Evolutionary conservation across 2,888 invertebrate species (phyloP).

Genomic region (Polyploca ridens): DNA sequence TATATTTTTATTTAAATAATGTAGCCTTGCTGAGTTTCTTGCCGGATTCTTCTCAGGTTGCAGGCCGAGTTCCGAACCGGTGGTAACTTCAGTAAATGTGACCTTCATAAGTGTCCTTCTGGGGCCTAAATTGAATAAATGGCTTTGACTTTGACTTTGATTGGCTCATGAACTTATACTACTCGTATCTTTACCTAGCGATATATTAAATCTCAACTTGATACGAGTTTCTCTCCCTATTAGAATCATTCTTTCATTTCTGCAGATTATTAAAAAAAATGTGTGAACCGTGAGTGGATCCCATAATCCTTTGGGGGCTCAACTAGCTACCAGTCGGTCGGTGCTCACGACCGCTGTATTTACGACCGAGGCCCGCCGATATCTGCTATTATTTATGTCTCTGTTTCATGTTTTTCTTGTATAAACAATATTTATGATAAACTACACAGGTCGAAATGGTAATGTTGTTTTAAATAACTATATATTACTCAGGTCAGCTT

Average conservation of each 20-base stretch:
- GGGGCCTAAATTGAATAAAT: too few relatives aligned
- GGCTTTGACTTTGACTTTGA: too few relatives aligned
- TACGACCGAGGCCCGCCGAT: constrained; percentile 62
- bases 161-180: too few relatives aligned
- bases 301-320: neutral
- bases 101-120: too few relatives aligned
- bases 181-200: too few relatives aligned
- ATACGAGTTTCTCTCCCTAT: too few relatives aligned
- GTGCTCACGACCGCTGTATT: constrained; percentile 69
- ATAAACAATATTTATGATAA: constrained; percentile 43
- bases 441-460: constrained; percentile 36
- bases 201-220: too few relatives aligned
- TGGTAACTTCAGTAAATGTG: too few relatives aligned
- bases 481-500: constrained; percentile 3
- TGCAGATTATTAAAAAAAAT: neutral
- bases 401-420: constrained; percentile 64
- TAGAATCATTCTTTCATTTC: neutral
- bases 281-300: neutral
- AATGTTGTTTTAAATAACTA: constrained; percentile 28
- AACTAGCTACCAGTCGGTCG: constrained; percentile 9
- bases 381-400: constrained; percentile 76
- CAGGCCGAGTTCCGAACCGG: too few relatives aligned
- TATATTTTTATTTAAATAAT: too few relatives aligned
- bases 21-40: too few relatives aligned
- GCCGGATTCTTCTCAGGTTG: too few relatives aligned